These are phyloP conservation scores for Synanthedon andrenaeformis DNA, from an alignment of 2,888 invertebrate genomes.

Conservation along the genomic window DNA sequence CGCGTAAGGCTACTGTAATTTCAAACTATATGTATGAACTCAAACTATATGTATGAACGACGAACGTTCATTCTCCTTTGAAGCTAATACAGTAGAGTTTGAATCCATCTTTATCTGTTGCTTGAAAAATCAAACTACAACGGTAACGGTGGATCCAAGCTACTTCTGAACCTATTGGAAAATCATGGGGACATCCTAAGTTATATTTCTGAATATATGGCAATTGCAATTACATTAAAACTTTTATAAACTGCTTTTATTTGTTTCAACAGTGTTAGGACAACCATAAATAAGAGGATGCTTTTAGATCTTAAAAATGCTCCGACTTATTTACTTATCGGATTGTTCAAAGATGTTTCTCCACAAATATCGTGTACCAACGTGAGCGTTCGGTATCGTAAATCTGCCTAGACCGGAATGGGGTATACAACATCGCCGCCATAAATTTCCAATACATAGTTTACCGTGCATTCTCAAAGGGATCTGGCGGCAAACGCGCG, in stretches of 20 bases:
- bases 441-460: conserved; percentile 63
- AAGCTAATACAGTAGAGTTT: too few species aligned
- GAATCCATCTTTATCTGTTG: too few species aligned
- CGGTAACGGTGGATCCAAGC: too few species aligned
- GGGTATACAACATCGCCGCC: conserved; percentile 47
- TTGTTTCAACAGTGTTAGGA: neutral
- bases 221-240: neutral
- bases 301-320: too few species aligned
- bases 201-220: neutral
- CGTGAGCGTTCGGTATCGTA: conserved; percentile 33
- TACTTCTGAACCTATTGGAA: too few species aligned
- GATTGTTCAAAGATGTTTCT: neutral
- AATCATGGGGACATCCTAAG: too few species aligned
- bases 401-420: conserved; percentile 55
- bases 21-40: too few species aligned
- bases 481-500: conserved; percentile 19
- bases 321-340: too few species aligned
- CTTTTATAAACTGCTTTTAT: neutral
- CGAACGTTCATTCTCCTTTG: conserved; percentile 22
- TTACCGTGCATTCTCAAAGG: conserved; percentile 57
- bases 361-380: neutral
- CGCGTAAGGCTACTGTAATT: too few species aligned
- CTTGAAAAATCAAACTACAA: too few species aligned
- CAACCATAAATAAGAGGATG: too few species aligned
- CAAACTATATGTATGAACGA: too few species aligned